phyloP scores from a whole-genome alignment of 2,113 vertebrate species.

The Carassius auratus region DNA sequence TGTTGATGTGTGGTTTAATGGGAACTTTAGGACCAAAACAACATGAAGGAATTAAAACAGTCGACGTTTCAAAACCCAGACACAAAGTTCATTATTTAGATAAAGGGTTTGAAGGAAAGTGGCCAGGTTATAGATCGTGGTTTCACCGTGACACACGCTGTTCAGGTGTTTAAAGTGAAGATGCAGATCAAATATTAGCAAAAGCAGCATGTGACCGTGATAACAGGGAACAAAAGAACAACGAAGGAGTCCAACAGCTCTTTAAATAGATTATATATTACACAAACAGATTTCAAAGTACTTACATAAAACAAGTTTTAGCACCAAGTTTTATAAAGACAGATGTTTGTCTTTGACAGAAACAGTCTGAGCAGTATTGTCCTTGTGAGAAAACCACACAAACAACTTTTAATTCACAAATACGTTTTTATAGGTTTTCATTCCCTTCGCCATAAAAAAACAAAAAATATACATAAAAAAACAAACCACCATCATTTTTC shows the following conservation, averaged over 20 bases:
- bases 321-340: constrained; percentile 74
- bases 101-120: neutral
- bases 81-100: neutral
- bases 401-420: constrained; percentile 58
- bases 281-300: constrained; percentile 77
- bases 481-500: constrained; percentile 46
- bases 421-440: constrained; percentile 49
- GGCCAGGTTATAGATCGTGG: neutral
- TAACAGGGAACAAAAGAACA: constrained; percentile 50
- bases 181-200: constrained; percentile 5
- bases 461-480: constrained; percentile 56
- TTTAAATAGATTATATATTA: constrained; percentile 85
- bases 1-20: constrained; percentile 59
- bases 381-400: constrained; percentile 59
- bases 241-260: constrained; percentile 72
- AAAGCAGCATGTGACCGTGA: neutral
- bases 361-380: constrained; percentile 15
- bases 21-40: constrained; percentile 34
- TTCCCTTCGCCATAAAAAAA: constrained; percentile 49
- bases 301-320: constrained; percentile 80
- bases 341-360: constrained; percentile 60
- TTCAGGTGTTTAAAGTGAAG: too few species aligned
- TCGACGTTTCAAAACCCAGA: neutral
- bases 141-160: too few species aligned
- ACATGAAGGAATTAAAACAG: neutral